Evolutionary conservation across 2,113 vertebrate genomes (phyloP), one percentile per base, ranked within the genome.

Genomic region (Cettia cetti): DNA sequence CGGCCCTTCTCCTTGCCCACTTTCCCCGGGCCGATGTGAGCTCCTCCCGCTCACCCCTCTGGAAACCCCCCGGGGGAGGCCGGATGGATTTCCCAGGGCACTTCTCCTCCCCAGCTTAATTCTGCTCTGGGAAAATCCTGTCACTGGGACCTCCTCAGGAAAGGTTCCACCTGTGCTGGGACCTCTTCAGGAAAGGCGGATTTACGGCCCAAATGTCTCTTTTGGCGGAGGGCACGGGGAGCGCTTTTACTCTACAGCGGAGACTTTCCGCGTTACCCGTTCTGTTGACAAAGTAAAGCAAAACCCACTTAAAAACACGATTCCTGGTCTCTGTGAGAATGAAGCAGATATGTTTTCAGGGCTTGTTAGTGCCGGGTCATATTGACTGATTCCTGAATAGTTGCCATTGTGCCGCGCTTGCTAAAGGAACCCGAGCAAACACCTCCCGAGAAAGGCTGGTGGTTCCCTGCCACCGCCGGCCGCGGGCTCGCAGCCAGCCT

Each of bases 391-490:
- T 64, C 75, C 88, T 86, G 87, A 96, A 94, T 88, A 71, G 47
- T 79, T 96, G 89, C 91, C 53, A 92, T 96, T 95, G 94, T 86
- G 86, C 56, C 52, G 68, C 28, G 54, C 70, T 96, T 44, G 84
- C 66, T 69, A 88, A 89, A 94, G 71, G 20, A 95, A 44, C 77
- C 82, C 85, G 80, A 86, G 86, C 96, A 94, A 97, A 97, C 95
- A 96, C 13, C 49, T 13, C 27, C 18, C 35, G 59, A 82, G 92
- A 94, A 94, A 92, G 50, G 50, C 15, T 81, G 77, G 87, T 53
- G 94, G 68, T 96, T 97, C 96, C 69, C 90, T 89, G 93, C 80
- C 89, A 78, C 10, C 76, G 93, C 92, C 80, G 78, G n/a, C 63
- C 40, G 59, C 86, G 89, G 90, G 85, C 95, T 97, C 68, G 76